phyloP scores from a whole-genome alignment of 2,113 vertebrate genomes.

The Anthoscopus minutus region DNA sequence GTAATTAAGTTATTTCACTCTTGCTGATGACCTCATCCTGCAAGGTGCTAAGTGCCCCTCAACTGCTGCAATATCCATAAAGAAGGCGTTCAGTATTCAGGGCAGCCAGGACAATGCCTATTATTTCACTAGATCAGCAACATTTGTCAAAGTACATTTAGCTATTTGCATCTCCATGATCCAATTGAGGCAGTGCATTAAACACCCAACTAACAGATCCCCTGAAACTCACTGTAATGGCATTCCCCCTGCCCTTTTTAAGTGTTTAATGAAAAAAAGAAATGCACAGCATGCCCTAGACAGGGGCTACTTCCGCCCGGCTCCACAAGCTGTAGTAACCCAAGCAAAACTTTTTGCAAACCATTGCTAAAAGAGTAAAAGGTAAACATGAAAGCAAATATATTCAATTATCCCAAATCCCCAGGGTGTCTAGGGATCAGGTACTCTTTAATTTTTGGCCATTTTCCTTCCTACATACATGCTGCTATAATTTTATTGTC shows the following conservation, averaged over 20 bases:
- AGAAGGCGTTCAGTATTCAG: not conserved
- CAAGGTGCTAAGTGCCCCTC: not conserved
- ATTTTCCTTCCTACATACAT: not conserved
- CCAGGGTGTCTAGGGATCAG: not conserved
- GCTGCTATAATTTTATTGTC: not conserved
- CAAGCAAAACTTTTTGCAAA: not conserved
- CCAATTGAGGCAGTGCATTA: not conserved
- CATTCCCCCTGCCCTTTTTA: not conserved
- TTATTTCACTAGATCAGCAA: not conserved
- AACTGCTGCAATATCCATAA: not conserved
- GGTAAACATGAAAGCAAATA: not conserved
- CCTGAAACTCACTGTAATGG: not conserved
- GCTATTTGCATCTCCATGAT: not conserved
- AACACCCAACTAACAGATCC: not conserved
- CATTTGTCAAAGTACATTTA: not conserved
- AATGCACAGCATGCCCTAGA: not conserved
- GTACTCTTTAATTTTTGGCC: not conserved
- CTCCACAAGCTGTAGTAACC: not conserved
- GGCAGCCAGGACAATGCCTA: not conserved
- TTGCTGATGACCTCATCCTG: not conserved
- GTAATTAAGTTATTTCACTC: not conserved
- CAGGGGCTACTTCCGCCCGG: not conserved
- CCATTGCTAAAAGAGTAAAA: not conserved
- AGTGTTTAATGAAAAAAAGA: not conserved
- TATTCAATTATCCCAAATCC: not conserved